Base-by-base conservation (phyloP, 2,797 vertebrate species). In the Brachyalestes nurse region DNA sequence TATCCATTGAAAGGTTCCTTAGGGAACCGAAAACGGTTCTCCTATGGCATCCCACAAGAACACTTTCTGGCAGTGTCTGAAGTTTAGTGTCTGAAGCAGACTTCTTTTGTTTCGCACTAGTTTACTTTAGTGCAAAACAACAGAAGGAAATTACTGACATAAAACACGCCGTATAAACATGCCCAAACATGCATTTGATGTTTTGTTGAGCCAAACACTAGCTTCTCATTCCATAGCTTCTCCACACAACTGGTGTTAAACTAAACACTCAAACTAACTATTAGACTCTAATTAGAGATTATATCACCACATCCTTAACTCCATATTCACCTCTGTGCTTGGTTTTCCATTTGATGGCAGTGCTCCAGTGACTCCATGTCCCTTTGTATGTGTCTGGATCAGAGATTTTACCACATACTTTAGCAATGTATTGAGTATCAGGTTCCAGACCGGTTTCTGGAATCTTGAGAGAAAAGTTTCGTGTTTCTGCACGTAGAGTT, bases 291-390 rank as follows among this genome's bases (percentile, higher is more conserved):
- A 62, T 34, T 7, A 34, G 61, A 28, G 17, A 34, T 62, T 62
- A 34, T 16, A 2, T 62, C 55, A 53, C 1, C 13, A 34, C 17
- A 66, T n/a, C 49, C 69, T 2, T 19, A n/a, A 6, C 17, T 45
- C 7, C 23, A 21, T n/a, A 45, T 67, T 87, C 82, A 91, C 86
- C 88, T 84, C 23, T 16, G 58, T 13, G 16, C 57, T 13, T 51
- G 3, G 75, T 87, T 53, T 12, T 42, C 88, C 86, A 86, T 62
- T 86, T 90, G 23, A 6, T 34, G 0, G 10, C 0, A 16, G 19
- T 21, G 77, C 91, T 89, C 90, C 90, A 92, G 5, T 87, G 0
- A 72, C 92, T 93, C 87, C 79, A 89, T 0, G 0, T 47, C 16
- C 4, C 34, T 0, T 0, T 13, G 61, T 86, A 82, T 0, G 0